These are phyloP conservation scores for Apogon talboti DNA, from an alignment of 2,797 vertebrate species.

Conservation along the genomic window DNA sequence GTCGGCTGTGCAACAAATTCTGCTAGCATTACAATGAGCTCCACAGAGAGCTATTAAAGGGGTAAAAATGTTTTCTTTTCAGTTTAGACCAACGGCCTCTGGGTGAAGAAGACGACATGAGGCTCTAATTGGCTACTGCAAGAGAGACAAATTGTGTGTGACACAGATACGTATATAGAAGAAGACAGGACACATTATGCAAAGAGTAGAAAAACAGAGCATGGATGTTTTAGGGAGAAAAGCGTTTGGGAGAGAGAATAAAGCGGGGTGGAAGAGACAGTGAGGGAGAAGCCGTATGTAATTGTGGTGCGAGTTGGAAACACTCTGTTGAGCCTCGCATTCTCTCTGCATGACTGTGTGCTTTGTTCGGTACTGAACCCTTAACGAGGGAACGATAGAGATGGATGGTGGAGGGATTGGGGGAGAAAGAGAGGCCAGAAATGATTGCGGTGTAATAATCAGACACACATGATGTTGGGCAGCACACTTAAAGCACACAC, in stretches of 20 bases:
- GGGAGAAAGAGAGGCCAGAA: conserved; percentile 58
- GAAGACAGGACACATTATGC: conserved; percentile 55
- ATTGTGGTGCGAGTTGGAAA: conserved; percentile 73
- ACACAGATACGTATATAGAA: conserved; percentile 47
- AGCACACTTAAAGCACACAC: conserved; percentile 41
- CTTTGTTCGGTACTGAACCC: conserved; percentile 72
- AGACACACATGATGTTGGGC: conserved; percentile 76
- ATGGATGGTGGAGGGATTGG: conserved; percentile 66
- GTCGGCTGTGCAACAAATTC: conserved; percentile 44
- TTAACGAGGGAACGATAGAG: conserved; percentile 68
- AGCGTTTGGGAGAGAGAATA: conserved; percentile 37
- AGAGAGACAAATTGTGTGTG: conserved; percentile 59
- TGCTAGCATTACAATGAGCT: conserved; percentile 54
- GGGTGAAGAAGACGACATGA: conserved; percentile 55
- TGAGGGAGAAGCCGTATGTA: conserved; percentile 68
- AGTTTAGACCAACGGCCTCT: conserved; percentile 42
- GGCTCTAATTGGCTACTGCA: conserved; percentile 71
- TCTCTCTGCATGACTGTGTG: conserved; percentile 79
- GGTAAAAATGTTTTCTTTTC: conserved; percentile 62
- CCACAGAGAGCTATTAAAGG: conserved; percentile 70
- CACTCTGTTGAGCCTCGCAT: conserved; percentile 70
- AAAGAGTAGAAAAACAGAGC: conserved; percentile 61
- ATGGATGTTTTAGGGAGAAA: conserved; percentile 44
- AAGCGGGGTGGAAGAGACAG: conserved; percentile 56
- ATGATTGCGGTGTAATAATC: conserved; percentile 80